Conservation (phyloP, 2,797 vertebrate species). For the Pampus argenteus region DNA sequence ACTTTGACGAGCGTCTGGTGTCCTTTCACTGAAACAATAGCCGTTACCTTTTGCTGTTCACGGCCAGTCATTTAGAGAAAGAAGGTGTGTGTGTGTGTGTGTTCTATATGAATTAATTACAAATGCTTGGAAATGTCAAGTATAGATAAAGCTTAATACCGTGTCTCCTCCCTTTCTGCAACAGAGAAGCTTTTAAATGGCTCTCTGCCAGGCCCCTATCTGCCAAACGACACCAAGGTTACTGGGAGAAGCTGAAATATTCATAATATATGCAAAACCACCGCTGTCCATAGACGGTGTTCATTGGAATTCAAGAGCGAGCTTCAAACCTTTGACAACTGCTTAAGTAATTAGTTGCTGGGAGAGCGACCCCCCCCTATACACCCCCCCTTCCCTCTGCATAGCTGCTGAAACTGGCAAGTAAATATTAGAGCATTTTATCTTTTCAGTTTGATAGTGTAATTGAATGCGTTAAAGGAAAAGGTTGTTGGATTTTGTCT, state of each 20-base stretch:
- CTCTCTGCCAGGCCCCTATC: constrained; percentile 82
- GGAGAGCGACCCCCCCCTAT: constrained; percentile 71
- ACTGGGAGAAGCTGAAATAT: constrained; percentile 86
- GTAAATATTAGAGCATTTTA: constrained; percentile 80
- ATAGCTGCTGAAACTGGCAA: constrained; percentile 64
- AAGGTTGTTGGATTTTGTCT: constrained; percentile 46
- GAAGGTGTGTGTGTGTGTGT: constrained; percentile 21
- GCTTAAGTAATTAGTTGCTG: constrained; percentile 86
- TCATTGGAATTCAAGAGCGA: constrained; percentile 87
- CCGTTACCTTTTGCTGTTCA: constrained; percentile 55
- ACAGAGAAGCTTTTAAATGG: constrained; percentile 83
- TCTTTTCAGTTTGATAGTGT: constrained; percentile 75
- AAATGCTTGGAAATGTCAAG: constrained; percentile 87
- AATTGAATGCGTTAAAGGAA: constrained; percentile 68
- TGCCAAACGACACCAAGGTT: constrained; percentile 86
- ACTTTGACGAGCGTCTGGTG: constrained; percentile 17
- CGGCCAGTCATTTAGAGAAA: constrained; percentile 66
- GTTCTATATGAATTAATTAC: constrained; percentile 84
- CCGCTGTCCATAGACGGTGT: constrained; percentile 82
- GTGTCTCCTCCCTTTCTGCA: constrained; percentile 79
- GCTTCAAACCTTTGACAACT: constrained; percentile 86
- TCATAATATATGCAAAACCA: constrained; percentile 89
- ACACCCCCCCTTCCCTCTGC: constrained; percentile 25
- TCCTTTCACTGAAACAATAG: constrained; percentile 70
- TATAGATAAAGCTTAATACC: constrained; percentile 84